Conservation (phyloP, 1,140 invertebrate species). For the Drosophila bocqueti region DNA sequence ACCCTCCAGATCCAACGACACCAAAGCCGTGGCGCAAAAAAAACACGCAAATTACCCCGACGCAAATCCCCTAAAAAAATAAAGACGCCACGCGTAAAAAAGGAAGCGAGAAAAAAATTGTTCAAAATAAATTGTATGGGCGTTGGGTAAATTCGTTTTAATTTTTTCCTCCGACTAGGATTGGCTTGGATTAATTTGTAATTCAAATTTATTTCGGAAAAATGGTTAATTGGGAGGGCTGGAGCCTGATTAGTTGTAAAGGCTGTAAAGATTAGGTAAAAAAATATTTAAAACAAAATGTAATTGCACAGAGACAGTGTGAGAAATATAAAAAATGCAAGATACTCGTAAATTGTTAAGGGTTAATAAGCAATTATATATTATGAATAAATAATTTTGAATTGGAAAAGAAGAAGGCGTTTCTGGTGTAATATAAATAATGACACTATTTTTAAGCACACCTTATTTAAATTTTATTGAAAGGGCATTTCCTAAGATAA, state of each 20-base stretch:
- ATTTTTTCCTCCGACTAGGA: slow-evolving; percentile 33
- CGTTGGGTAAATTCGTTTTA: slow-evolving; percentile 68
- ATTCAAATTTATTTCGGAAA: slow-evolving; percentile 67
- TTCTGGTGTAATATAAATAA: neutral
- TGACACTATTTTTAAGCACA: neutral
- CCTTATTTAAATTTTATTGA: neutral
- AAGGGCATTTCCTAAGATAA: neutral
- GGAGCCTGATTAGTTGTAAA: slow-evolving; percentile 14
- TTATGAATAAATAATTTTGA: neutral
- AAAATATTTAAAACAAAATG: neutral
- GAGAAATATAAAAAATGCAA: neutral
- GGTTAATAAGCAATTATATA: neutral
- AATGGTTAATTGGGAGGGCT: slow-evolving; percentile 43
- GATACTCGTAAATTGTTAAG: no score
- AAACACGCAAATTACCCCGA: slow-evolving; percentile 56
- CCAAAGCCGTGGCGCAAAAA: slow-evolving; percentile 18
- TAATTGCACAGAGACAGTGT: neutral
- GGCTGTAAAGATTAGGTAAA: neutral
- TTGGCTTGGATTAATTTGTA: slow-evolving; percentile 75
- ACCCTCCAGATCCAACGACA: slow-evolving; percentile 8
- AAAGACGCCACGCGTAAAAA: slow-evolving; percentile 38
- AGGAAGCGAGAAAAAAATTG: slow-evolving; percentile 25
- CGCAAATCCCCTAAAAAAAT: slow-evolving; percentile 71
- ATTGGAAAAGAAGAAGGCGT: neutral
- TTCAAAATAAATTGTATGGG: slow-evolving; percentile 76